phyloP scores from a whole-genome alignment of 2,888 invertebrate genomes.

The Micropterix aruncella region DNA sequence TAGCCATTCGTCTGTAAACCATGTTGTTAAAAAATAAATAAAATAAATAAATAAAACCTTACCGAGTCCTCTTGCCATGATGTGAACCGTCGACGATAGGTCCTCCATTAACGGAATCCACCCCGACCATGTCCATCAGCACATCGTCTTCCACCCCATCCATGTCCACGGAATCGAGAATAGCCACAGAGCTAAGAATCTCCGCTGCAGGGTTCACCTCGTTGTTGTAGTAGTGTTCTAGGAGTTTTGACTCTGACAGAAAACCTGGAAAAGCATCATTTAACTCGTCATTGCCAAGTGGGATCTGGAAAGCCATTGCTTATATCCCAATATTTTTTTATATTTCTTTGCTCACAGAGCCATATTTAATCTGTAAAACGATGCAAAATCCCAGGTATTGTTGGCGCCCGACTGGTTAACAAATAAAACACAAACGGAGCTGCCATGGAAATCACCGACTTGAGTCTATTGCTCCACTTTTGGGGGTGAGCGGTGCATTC shows the following conservation, averaged over 20 bases:
- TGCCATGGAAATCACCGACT: too few species aligned
- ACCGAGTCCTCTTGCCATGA: constrained; percentile 5
- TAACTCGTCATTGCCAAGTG: constrained; percentile 9
- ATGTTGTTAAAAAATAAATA: neutral
- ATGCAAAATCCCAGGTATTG: too few species aligned
- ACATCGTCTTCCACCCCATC: constrained; percentile 27
- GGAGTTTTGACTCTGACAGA: constrained; percentile 43
- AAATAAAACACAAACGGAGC: too few species aligned
- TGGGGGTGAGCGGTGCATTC: too few species aligned
- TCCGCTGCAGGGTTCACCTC: constrained; percentile 4
- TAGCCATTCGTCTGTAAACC: too few species aligned
- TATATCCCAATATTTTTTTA: too few species aligned
- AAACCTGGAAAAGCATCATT: constrained; percentile 24
- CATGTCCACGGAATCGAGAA: constrained; percentile 24
- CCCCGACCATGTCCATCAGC: constrained; percentile 17
- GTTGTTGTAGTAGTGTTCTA: constrained; percentile 29
- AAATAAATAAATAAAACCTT: neutral
- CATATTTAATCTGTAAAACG: too few species aligned
- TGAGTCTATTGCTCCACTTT: too few species aligned
- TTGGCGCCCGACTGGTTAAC: too few species aligned
- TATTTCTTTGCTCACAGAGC: too few species aligned
- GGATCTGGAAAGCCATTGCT: too few species aligned
- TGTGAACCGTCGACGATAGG: constrained; percentile 4
- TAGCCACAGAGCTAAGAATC: constrained; percentile 17
- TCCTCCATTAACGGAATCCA: constrained; percentile 10